Base-by-base conservation (phyloP, 2,113 vertebrate genomes). In the Antennarius striatus region DNA sequence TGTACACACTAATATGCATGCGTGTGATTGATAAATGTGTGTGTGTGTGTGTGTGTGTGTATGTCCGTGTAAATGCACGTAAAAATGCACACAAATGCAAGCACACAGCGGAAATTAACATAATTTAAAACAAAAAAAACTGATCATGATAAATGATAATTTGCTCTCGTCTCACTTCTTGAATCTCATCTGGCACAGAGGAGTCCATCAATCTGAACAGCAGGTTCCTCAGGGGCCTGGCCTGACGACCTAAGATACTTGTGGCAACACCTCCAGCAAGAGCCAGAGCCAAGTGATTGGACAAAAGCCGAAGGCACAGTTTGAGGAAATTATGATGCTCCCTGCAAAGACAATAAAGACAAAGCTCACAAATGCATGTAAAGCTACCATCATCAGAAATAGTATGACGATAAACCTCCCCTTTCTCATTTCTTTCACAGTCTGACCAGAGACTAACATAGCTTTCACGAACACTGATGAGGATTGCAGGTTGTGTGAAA, bases 121-220 rank as follows among this genome's bases (percentile, higher is more conserved):
- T 5, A 36, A 22, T 22, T 36, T 36, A 7, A 4, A 36, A 7
- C 7, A 36, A 36, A 36, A 36, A 36, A 36, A 36, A 36, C 32
- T 36, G 32, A 22, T 22, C 22, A 1, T 22, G 22, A 2, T 22
- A 22, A 5, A 36, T 36, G 32, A 36, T 36, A 36, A 36, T 7
- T 36, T 36, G 22, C 22, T 22, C 22, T 22, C 16, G 4, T 15
- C 54, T 85, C 71, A 97, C 98, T 91, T 99, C 98, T 74, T 99
- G 98, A 75, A 99, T 99, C 92, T 98, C 96, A 85, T 99, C 98
- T 22, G 98, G 98, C 17, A 99, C 98, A 15, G 97, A 98, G 1
- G 97, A 96, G 74, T 99, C 98, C 98, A 99, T 99, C 76, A 99
- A 79, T 32, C 97, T 94, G 67, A 99, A 99, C 3, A 99, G 91